Evolutionary conservation across 2,113 vertebrate genomes (phyloP), one percentile per base, ranked within the genome.

Genomic region (Cebidichthys violaceus): DNA sequence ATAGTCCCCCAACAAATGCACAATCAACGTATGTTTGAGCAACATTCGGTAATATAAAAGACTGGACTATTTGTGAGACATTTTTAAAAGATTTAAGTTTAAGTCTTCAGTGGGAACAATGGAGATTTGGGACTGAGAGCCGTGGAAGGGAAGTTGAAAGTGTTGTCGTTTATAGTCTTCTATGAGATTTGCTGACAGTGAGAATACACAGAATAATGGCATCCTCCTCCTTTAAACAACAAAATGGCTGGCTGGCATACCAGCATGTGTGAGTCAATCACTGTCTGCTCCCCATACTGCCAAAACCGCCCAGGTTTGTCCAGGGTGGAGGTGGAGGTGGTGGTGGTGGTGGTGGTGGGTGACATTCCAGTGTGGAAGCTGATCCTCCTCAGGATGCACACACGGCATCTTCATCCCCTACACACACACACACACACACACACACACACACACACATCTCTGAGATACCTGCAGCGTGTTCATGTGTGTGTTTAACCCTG

Each of bases 351-450:
- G n/a, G n/a, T 50, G 50, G 7, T 52, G 33, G 4, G 43, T 59
- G 55, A 22, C 35, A 70, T 69, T 70, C 72, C 43, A 33, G 54
- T 52, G 22, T 41, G 35, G 35, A 75, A 69, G 31, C 33, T 82
- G 72, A 82, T 70, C 65, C 43, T 27, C 41, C 31, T 35, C 24
- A 69, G 43, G 18, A 52, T 43, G 33, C 24, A 75, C 31, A 39
- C n/a, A n/a, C 57, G 45, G 35, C 43, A 64, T 64, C 41, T 64
- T 71, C 8, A 71, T 54, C 18, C 57, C 33, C 45, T 41, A 18
- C 57, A 70, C 67, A 70, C 31, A 62, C 24, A 57, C 37, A 57
- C n/a, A n/a, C 24, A 75, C 31, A 39, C n/a, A n/a, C 57, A 18
- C 57, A 70, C 67, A 70, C 31, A 62, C 24, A 57, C 37, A 57